A percentile compares a stretch with the other conserved stretches of the same genome.
Conservation (phyloP, 2,888 invertebrate species). For the Oligia latruncula region DNA sequence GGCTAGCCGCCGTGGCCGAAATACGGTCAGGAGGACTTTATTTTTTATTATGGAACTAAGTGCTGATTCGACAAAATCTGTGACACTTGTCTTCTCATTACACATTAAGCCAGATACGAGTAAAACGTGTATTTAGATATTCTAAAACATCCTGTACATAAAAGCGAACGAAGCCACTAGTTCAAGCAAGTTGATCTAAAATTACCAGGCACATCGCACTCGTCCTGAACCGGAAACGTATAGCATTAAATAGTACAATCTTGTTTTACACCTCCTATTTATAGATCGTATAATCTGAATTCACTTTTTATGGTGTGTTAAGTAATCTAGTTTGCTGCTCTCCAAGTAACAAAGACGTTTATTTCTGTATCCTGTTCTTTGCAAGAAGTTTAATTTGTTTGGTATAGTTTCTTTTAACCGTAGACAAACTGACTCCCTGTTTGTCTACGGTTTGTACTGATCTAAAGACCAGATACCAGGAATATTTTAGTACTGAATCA, state of each 20-base stretch:
- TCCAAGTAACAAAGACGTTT: slow-evolving; percentile 28
- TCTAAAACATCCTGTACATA: background rate
- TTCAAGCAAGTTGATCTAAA: slow-evolving; percentile 22
- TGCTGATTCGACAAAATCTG: too few relatives aligned
- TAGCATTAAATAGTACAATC: slow-evolving; percentile 54
- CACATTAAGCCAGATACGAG: background rate
- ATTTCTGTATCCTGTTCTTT: slow-evolving; percentile 17
- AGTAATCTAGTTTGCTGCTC: slow-evolving; percentile 42
- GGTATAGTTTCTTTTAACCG: background rate
- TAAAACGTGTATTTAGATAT: background rate
- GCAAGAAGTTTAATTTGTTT: slow-evolving; percentile 21
- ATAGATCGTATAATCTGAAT: slow-evolving; percentile 48
- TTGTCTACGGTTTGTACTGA: too few relatives aligned
- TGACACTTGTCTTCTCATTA: too few relatives aligned
- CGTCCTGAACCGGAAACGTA: slow-evolving; percentile 45
- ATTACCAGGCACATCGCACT: slow-evolving; percentile 33
- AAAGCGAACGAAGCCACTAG: background rate
- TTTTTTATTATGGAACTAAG: too few relatives aligned
- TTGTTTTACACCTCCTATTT: slow-evolving; percentile 57
- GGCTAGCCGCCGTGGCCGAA: too few relatives aligned
- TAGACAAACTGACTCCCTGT: too few relatives aligned
- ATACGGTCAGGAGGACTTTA: too few relatives aligned
- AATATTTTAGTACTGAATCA: too few relatives aligned
- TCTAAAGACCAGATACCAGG: background rate
- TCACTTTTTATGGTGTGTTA: slow-evolving; percentile 51